phyloP scores from a whole-genome alignment of 2,113 vertebrate species.

The Anguilla japonica region DNA sequence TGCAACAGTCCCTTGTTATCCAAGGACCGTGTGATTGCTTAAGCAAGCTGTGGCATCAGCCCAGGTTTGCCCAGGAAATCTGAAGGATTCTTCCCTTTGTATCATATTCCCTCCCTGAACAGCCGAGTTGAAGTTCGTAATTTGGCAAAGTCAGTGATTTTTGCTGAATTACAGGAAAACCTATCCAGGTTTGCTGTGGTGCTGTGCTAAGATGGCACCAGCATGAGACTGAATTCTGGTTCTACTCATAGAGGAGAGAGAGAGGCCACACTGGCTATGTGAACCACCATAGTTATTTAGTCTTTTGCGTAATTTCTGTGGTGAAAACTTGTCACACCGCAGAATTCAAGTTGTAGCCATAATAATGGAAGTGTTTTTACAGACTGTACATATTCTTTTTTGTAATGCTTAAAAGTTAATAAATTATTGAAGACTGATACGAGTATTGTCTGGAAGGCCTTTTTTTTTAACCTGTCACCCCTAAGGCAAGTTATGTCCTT shows the following conservation, averaged over 20 bases:
- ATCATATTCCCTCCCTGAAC: conserved; percentile 34
- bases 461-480: background rate
- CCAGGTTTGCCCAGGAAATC: conserved; percentile 41
- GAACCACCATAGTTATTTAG: conserved; percentile 26
- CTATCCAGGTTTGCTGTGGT: background rate
- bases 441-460: conserved; percentile 45
- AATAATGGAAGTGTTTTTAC: conserved; percentile 59
- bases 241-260: conserved; percentile 25
- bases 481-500: background rate
- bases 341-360: conserved; percentile 49
- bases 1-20: conserved; percentile 46
- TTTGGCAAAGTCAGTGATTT: conserved; percentile 30
- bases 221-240: conserved; percentile 31
- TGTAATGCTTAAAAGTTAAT: conserved; percentile 68
- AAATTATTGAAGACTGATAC: conserved; percentile 59
- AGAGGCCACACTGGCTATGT: background rate
- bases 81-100: conserved; percentile 37
- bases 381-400: conserved; percentile 67
- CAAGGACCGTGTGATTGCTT: conserved; percentile 42
- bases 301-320: conserved; percentile 40
- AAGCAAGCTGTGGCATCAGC: conserved; percentile 41
- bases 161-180: conserved; percentile 4
- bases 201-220: conserved; percentile 22
- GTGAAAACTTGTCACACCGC: conserved; percentile 46
- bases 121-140: conserved; percentile 27